Conservation (phyloP, 2,113 vertebrate genomes). For the Antechinus flavipes region DNA sequence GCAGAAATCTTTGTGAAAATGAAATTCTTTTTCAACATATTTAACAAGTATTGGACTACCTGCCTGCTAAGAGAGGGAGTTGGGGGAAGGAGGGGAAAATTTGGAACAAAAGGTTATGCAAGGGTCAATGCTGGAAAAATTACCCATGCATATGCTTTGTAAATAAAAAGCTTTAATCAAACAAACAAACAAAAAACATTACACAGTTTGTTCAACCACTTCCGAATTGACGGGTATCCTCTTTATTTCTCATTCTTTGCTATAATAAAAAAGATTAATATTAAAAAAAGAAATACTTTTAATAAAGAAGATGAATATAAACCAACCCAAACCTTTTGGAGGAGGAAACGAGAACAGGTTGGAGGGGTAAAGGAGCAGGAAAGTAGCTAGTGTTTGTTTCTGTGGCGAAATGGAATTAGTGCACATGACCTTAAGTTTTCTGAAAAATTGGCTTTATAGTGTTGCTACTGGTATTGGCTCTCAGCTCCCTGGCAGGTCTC, state of each 20-base stretch:
- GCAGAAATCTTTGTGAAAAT: conserved; percentile 46
- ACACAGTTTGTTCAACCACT: too few species aligned
- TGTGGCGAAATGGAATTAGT: conserved; percentile 6
- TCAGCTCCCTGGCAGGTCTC: conserved; percentile 7
- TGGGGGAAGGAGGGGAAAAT: too few species aligned
- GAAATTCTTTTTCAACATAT: neutral
- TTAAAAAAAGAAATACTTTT: conserved; percentile 8
- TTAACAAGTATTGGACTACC: too few species aligned
- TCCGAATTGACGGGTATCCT: too few species aligned
- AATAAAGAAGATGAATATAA: neutral
- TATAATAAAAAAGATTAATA: too few species aligned
- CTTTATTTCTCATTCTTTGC: too few species aligned
- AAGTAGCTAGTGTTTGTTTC: conserved; percentile 9
- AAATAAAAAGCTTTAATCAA: too few species aligned
- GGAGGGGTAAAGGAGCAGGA: conserved; percentile 20
- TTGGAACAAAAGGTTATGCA: too few species aligned
- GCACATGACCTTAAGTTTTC: conserved; percentile 19
- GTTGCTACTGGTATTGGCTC: neutral
- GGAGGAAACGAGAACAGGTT: neutral
- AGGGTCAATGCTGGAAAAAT: too few species aligned
- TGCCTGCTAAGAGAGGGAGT: too few species aligned
- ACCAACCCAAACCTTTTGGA: neutral
- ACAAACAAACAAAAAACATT: too few species aligned
- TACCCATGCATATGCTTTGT: too few species aligned
- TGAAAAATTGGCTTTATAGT: conserved; percentile 14